A percentile compares a stretch with the other conserved stretches of the same genome.
These are phyloP conservation scores for Agapostemon virescens DNA, from an alignment of 2,888 invertebrate genomes.

Conservation along the genomic window DNA sequence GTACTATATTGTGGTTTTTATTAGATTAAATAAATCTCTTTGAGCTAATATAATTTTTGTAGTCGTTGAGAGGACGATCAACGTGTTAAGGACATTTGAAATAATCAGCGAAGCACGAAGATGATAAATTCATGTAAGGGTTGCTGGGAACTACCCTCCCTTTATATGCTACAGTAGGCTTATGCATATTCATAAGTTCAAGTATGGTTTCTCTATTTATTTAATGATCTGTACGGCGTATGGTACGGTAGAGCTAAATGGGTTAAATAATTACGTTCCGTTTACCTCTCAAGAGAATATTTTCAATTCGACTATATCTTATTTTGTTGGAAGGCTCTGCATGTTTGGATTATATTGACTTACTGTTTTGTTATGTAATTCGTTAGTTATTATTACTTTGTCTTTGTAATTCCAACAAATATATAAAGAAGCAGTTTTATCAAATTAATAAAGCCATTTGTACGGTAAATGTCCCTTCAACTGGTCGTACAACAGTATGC, in stretches of 20 bases:
- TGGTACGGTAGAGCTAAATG: not conserved
- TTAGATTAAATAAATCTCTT: not conserved
- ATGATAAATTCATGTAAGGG: not conserved
- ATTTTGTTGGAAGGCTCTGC: not conserved
- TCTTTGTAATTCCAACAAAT: too few relatives aligned
- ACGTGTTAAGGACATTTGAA: not conserved
- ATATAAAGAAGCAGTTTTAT: too few relatives aligned
- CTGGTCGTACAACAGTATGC: too few relatives aligned
- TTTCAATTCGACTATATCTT: not conserved
- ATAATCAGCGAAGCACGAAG: not conserved
- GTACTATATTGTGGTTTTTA: not conserved
- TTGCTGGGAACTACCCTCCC: conserved; percentile 3
- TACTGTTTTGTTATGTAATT: not conserved
- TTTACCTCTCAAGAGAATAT: not conserved
- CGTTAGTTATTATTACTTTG: too few relatives aligned
- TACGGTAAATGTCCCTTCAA: too few relatives aligned
- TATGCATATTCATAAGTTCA: not conserved
- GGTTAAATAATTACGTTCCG: not conserved
- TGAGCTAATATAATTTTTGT: not conserved
- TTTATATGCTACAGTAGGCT: not conserved
- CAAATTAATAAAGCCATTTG: too few relatives aligned
- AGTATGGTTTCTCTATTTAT: not conserved
- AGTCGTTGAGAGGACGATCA: not conserved
- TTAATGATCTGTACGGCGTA: not conserved
- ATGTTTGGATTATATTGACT: not conserved